Evolutionary conservation across 2,113 vertebrate genomes (phyloP).

Genomic region (Thermophis baileyi): DNA sequence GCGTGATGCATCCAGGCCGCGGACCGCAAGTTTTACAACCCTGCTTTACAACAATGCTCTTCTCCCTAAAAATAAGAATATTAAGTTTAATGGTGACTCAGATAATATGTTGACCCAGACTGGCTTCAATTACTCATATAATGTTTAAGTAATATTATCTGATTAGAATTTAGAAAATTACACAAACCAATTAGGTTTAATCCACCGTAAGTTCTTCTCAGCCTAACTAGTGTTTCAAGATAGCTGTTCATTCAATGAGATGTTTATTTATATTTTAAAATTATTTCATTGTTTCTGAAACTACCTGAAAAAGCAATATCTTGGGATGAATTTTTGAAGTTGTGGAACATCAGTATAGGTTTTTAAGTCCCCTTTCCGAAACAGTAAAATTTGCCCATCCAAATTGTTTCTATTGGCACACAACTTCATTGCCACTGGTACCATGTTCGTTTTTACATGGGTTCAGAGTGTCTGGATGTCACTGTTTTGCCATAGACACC

Average conservation of each 20-base stretch:
- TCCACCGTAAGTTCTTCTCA: background rate
- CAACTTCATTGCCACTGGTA: background rate
- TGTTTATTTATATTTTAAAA: background rate
- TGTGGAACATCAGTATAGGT: background rate
- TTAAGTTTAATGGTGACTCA: constrained; percentile 16
- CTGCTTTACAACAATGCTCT: background rate
- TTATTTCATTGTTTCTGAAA: background rate
- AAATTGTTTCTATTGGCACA: background rate
- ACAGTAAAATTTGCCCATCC: background rate
- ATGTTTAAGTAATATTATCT: constrained; percentile 40
- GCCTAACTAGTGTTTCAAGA: constrained; percentile 1
- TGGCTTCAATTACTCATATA: constrained; percentile 26
- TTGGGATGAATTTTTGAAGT: background rate
- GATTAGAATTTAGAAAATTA: constrained; percentile 20
- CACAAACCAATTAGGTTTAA: background rate
- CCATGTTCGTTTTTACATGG: background rate
- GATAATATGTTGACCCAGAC: constrained; percentile 20
- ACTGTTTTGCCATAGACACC: background rate
- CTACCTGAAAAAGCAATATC: accelerated
- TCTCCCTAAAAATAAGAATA: background rate
- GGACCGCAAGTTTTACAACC: no score
- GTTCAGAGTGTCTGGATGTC: background rate
- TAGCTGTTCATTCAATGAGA: background rate
- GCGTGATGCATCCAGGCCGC: no score
- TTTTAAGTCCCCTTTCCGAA: background rate